Base-by-base conservation (phyloP, 37 sponge, comb jelly and placozoan species). In the Mnemiopsis leidyi region DNA sequence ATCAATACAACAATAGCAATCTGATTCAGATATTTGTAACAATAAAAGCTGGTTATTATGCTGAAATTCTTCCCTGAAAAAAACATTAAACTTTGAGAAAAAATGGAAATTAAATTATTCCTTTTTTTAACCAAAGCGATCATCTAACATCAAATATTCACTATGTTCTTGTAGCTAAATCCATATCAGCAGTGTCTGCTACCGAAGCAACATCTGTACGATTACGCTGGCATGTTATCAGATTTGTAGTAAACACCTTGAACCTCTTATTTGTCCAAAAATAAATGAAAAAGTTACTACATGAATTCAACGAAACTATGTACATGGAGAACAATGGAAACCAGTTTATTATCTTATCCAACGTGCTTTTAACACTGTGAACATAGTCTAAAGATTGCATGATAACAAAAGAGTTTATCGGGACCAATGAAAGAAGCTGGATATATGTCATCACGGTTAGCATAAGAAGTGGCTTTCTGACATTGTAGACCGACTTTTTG, bases 381-480 rank as follows among this genome's bases (percentile, higher is more conserved):
- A 48, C 61, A 48, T 5, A 48, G 61, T 48, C 61, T 48, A 48
- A 13, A 13, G 61, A 48, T 13, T 48, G 61, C 90, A 85, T 85
- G 40, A 85, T 18, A 5, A 85, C 61, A 18, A 40, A 29, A 9
- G 29, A 25, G 23, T 38, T 40, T 35, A 40, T 36, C 29, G 90
- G 90, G 2, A 85, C 25, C 25, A 85, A 61, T 25, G 90, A 40
- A 3, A 85, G 24, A 23, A 38, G 38, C 90, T 85, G 48, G 26
- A 85, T 38, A 33, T 40, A 85, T 5, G 36, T 23, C 90, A 85
- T 37, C 1, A 25, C 48, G 0, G 61, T 85, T 37, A 85, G 61
- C 40, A 85, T 85, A 5, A 85, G 36, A 1, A 85, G 48, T 1
- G 90, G 90, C 23, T 85, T 85, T 37, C 90, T 85, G 16, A 85